Evolutionary conservation across 2,797 vertebrate species (phyloP).

Genomic region (Brachyalestes nurse): DNA sequence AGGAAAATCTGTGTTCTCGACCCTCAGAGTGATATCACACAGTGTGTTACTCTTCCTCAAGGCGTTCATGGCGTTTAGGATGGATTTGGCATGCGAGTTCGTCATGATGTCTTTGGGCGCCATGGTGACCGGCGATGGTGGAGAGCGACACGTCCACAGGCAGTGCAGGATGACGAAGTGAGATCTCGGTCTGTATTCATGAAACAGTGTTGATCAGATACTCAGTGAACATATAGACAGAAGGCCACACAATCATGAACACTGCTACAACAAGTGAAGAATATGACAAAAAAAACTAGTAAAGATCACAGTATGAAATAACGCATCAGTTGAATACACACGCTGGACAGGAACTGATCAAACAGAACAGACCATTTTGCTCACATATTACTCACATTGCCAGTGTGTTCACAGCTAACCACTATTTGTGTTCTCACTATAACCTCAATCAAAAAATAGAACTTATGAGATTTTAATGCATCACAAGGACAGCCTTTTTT

Average conservation of each 20-base stretch:
- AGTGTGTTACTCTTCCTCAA: conserved; percentile 96
- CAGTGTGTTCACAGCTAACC: too few species aligned
- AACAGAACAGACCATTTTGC: too few species aligned
- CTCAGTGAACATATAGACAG: background rate
- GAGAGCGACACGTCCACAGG: conserved; percentile 52
- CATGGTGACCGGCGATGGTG: conserved; percentile 76
- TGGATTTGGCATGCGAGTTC: conserved; percentile 97
- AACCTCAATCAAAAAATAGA: too few species aligned
- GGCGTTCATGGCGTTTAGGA: conserved; percentile 97
- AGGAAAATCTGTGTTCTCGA: conserved; percentile 94
- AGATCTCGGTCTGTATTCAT: background rate
- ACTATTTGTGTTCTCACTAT: too few species aligned
- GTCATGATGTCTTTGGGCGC: conserved; percentile 99
- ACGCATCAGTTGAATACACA: background rate
- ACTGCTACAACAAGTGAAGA: background rate
- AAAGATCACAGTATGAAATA: background rate
- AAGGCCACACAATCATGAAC: background rate
- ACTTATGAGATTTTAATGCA: too few species aligned
- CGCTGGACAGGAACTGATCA: background rate
- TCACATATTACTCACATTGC: too few species aligned
- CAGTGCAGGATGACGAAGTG: conserved; percentile 52
- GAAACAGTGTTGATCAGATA: background rate
- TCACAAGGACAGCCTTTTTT: too few species aligned
- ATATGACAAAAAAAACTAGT: background rate
- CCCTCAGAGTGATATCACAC: conserved; percentile 95